Conservation (phyloP, 2,888 invertebrate genomes). For the Operophtera brumata region DNA sequence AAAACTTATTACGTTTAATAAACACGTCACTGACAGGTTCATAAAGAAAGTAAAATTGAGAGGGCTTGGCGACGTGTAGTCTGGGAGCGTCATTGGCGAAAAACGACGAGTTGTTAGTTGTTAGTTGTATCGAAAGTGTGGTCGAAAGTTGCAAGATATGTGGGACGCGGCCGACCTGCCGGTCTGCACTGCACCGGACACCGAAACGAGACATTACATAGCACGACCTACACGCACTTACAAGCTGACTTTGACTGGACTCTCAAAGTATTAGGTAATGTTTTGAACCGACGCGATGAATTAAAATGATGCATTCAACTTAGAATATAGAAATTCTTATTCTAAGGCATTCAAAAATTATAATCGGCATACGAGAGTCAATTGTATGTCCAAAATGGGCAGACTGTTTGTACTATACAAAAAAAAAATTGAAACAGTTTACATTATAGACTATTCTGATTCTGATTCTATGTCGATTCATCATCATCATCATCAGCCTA, state of each 20-base stretch:
- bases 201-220: slow-evolving; percentile 9
- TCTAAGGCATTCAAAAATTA: too few species aligned
- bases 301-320: background rate
- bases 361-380: background rate
- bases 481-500: too few species aligned
- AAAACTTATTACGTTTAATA: background rate
- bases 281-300: background rate
- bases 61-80: slow-evolving; percentile 59
- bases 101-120: slow-evolving; percentile 63
- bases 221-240: background rate
- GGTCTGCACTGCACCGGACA: slow-evolving; percentile 8
- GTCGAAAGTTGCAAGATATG: slow-evolving; percentile 79
- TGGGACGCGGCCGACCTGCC: slow-evolving; percentile 62
- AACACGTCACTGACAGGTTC: slow-evolving; percentile 26
- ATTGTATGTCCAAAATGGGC: too few species aligned
- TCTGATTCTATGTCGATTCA: too few species aligned
- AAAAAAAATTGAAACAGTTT: too few species aligned
- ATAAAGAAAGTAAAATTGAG: slow-evolving; percentile 59
- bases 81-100: slow-evolving; percentile 60
- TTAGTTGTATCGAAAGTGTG: slow-evolving; percentile 68
- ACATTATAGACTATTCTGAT: too few species aligned
- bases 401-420: too few species aligned
- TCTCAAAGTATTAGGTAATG: slow-evolving; percentile 27
- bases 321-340: too few species aligned
- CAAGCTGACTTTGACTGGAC: slow-evolving; percentile 2